Base-by-base conservation (phyloP, 2,888 invertebrate genomes). In the Andrena fulva region DNA sequence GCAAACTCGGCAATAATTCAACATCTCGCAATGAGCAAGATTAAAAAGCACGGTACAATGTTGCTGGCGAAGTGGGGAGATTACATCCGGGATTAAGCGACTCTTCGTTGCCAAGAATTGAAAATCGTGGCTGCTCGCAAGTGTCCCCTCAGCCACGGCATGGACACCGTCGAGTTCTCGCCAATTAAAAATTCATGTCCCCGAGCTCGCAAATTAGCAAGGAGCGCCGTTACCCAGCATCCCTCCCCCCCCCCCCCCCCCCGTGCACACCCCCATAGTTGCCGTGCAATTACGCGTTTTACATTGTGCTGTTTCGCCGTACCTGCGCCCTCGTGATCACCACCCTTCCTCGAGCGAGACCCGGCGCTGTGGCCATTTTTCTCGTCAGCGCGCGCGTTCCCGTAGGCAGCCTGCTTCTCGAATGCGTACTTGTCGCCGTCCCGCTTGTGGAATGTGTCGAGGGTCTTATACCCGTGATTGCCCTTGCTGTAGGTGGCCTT, bases 391-490 rank as follows among this genome's bases (percentile, higher is more conserved):
- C 90, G 89, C 20, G 86, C 95, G 62, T 95, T 94, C 1, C 97
- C 97, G 90, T 94, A 97, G 68, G 96, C 95, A 62, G 96, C 95
- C 90, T 96, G 95, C 90, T 96, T 95, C 92, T 96, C 96, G 88
- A 96, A 96, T 86, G 96, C 97, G 92, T 96, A 97, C 90, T 96
- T 95, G 93, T 97, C 97, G 0, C 96, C 96, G 52, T 96, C 96
- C 92, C 96, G 96, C 93, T 96, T 97, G 94, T 97, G 96, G 94
- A 94, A 97, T 69, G 96, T 96, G 93, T 96, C 97, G 90, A 96
- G 96, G 88, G 96, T 96, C 92, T 96, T 96, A 94, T 97, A 97
- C 0, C 97, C 97, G 86, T 96, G 96, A 91, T 96, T 96, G 33
- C 96, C 96, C 66, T 96, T 96, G 81, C 96, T 96, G 59, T 95